Conservation (phyloP, 2,113 vertebrate genomes). For the Semnornis frantzii region DNA sequence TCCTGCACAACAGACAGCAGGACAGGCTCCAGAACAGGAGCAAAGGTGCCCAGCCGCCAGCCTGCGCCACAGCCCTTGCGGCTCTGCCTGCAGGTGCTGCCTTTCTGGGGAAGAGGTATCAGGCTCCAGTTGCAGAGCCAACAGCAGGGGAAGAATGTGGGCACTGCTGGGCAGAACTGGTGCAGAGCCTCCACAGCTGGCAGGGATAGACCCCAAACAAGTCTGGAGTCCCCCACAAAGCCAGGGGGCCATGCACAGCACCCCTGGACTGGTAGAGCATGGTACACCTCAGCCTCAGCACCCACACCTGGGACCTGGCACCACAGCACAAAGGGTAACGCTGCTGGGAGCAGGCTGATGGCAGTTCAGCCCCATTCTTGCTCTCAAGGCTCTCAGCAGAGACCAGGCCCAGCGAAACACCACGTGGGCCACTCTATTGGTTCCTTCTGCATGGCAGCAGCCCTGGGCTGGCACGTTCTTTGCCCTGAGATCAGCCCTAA, state of each 20-base stretch:
- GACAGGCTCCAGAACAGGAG: not conserved
- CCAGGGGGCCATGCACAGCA: accelerated
- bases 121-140: accelerated
- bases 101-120: not conserved
- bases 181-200: not conserved
- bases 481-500: not conserved
- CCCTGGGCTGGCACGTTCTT: not conserved
- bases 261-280: accelerated
- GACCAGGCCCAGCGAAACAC: accelerated
- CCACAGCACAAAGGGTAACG: accelerated
- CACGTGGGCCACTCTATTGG: not conserved
- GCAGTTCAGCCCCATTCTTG: not conserved
- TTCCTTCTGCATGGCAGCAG: too few species aligned
- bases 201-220: not conserved
- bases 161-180: accelerated
- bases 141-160: accelerated
- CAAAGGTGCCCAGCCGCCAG: not conserved
- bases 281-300: not conserved
- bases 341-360: not conserved
- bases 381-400: not conserved
- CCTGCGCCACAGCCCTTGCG: not conserved
- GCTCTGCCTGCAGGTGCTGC: not conserved
- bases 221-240: not conserved
- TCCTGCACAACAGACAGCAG: accelerated
- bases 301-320: not conserved